Evolutionary conservation across 2,113 vertebrate species (phyloP).

Genomic region (Mastomys coucha): DNA sequence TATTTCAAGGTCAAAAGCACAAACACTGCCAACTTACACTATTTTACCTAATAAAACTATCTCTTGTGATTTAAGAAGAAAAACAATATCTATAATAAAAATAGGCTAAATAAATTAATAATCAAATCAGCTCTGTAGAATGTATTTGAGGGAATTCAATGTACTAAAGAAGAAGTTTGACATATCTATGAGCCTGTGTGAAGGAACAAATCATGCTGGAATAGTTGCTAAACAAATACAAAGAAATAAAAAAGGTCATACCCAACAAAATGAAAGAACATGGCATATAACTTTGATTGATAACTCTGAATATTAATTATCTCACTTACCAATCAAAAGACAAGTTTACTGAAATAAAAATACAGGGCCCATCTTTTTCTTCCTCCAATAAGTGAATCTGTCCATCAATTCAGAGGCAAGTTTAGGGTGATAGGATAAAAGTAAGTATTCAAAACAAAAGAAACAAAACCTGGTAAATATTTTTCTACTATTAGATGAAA

Average conservation of each 20-base stretch:
- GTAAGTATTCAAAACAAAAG: not conserved
- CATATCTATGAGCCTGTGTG: not conserved
- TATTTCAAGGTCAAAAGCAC: not conserved
- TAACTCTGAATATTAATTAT: not conserved
- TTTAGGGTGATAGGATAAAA: not conserved
- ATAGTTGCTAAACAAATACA: not conserved
- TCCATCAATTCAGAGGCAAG: not conserved
- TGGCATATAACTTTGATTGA: too few relatives aligned
- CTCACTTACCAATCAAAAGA: not conserved
- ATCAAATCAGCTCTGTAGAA: not conserved
- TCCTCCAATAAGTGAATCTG: not conserved
- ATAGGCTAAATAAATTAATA: too few relatives aligned
- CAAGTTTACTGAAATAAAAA: not conserved
- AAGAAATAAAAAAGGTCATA: not conserved
- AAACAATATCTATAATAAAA: not conserved
- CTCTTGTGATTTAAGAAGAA: not conserved
- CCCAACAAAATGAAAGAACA: not conserved
- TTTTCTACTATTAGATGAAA: not conserved
- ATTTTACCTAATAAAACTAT: not conserved
- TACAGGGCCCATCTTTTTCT: not conserved
- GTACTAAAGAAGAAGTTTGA: not conserved
- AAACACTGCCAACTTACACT: not conserved
- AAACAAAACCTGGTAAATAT: not conserved
- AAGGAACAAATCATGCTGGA: not conserved
- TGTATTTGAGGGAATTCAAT: too few relatives aligned